Evolutionary conservation across 2,797 vertebrate species (phyloP).

Genomic region (Peromyscus attwateri): DNA sequence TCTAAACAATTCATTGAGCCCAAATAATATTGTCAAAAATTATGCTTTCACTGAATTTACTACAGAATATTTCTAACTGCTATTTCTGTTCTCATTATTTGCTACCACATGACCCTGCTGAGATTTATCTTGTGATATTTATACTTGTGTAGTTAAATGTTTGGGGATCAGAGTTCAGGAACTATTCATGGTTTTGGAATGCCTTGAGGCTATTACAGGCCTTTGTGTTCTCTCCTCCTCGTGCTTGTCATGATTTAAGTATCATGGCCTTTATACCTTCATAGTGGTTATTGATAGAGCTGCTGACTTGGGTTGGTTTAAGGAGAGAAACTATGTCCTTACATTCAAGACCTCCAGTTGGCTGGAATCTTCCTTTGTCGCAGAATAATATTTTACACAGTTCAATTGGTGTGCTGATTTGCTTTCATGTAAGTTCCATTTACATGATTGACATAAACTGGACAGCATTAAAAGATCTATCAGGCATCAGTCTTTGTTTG

Average conservation of each 20-base stretch:
- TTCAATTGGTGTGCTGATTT: not conserved
- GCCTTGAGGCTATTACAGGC: not conserved
- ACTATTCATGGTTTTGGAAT: not conserved
- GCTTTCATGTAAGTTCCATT: not conserved
- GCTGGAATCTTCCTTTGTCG: not conserved
- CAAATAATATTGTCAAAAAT: not conserved
- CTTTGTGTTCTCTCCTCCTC: not conserved
- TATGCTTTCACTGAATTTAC: not conserved
- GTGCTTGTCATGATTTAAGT: not conserved
- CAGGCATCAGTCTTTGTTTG: not conserved
- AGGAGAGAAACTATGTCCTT: not conserved
- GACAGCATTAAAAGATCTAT: not conserved
- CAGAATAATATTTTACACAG: slow-evolving; percentile 50
- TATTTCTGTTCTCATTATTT: slow-evolving; percentile 14
- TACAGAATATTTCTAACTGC: not conserved
- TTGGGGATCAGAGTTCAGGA: not conserved
- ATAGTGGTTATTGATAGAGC: slow-evolving; percentile 40
- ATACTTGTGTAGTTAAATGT: not conserved
- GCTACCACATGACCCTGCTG: not conserved
- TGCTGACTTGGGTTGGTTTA: not conserved
- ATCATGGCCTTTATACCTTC: not conserved
- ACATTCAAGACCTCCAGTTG: not conserved
- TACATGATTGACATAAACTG: not conserved
- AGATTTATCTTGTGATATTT: slow-evolving; percentile 28
- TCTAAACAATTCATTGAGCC: not conserved